phyloP scores from a whole-genome alignment of 2,797 vertebrate species.

The Gallinago nigripennis region DNA sequence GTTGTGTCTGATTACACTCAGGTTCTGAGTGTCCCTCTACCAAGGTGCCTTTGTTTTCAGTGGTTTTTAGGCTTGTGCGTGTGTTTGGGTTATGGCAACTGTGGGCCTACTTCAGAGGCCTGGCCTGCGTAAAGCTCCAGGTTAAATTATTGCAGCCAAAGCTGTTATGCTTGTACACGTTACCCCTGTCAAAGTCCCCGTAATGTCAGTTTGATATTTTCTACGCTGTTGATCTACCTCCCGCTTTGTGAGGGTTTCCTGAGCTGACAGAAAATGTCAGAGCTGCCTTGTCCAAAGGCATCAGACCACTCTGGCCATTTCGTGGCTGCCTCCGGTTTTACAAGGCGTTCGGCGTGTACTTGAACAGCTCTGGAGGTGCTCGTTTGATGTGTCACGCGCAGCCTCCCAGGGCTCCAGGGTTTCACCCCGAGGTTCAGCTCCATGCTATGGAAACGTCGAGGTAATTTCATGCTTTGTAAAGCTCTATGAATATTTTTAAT shows the following conservation, averaged over 20 bases:
- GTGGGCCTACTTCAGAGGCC: not conserved
- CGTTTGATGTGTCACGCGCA: conserved; percentile 19
- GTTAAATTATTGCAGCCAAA: conserved; percentile 34
- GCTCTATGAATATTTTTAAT: conserved; percentile 62
- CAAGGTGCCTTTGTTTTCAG: not conserved
- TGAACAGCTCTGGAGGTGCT: not conserved
- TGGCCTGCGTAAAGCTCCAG: not conserved
- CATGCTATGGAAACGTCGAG: conserved; percentile 1
- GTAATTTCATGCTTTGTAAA: conserved; percentile 62
- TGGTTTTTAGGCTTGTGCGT: not conserved
- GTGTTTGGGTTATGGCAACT: not conserved
- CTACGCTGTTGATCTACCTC: not conserved
- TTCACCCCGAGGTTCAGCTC: not conserved
- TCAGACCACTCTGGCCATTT: not conserved
- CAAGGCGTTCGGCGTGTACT: not conserved
- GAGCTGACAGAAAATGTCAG: conserved; percentile 16
- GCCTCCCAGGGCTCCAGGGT: not conserved
- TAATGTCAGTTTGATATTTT: conserved; percentile 34
- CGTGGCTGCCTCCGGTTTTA: not conserved
- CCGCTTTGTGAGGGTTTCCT: not conserved
- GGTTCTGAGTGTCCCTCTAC: not conserved
- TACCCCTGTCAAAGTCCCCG: not conserved
- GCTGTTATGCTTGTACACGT: not conserved
- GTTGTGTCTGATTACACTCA: not conserved
- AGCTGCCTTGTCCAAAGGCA: not conserved